Evolutionary conservation across 2,113 vertebrate species (phyloP).

Genomic region (Charadrius vociferus): DNA sequence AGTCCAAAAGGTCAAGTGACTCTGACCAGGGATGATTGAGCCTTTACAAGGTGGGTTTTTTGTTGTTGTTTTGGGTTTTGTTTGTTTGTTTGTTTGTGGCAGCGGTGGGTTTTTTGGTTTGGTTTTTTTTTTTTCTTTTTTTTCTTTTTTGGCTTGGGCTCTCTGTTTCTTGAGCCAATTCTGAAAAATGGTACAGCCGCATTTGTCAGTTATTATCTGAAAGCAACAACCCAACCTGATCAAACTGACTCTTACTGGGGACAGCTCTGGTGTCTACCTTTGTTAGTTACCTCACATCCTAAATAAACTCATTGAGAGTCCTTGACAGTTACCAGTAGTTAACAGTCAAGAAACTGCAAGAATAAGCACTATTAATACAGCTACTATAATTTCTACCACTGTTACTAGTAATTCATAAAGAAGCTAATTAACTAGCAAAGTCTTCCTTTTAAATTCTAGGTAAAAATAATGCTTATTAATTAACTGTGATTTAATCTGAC

Average conservation of each 20-base stretch:
- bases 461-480: background rate
- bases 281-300: background rate
- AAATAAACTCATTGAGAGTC: background rate
- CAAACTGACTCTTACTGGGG: background rate
- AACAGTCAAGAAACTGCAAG: background rate
- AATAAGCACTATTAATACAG: background rate
- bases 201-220: background rate
- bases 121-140: too few species aligned
- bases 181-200: background rate
- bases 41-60: background rate
- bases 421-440: background rate
- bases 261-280: background rate
- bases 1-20: background rate
- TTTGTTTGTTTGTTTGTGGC: background rate
- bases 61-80: background rate
- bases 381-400: background rate
- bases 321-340: background rate
- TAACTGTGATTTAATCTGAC: background rate
- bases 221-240: background rate
- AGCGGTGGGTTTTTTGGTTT: background rate
- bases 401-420: background rate
- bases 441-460: background rate
- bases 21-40: background rate
- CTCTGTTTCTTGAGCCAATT: background rate
- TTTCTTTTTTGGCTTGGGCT: background rate